Evolutionary conservation across 2,888 invertebrate genomes (phyloP), one percentile per base, ranked within the genome.

Genomic region (Teleogryllus oceanicus): DNA sequence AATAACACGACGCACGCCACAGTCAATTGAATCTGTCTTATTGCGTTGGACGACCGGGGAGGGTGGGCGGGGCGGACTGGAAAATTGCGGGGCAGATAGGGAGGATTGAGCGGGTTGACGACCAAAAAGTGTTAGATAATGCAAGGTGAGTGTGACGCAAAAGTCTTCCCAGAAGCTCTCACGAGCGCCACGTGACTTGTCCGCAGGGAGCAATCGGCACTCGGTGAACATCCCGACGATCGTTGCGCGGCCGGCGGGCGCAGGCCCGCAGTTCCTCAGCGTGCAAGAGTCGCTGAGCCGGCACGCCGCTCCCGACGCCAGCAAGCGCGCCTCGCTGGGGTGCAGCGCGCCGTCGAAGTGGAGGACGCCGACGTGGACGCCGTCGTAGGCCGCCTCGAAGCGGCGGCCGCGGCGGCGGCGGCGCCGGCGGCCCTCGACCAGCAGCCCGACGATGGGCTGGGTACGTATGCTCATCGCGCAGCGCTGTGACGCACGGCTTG

Each of bases 251-350:
- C 77, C 24, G 13, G 50, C n/a, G 5, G n/a, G 49, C 49, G 4
- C 24, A n/a, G 49, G 49, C 11, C 77, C 49, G 13, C 80, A 81
- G 49, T 82, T 81, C 18, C 75, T 79, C 62, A 90, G 89, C 81
- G 90, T 89, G 84, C 89, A 90, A 84, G 89, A 90, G 86, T 90
- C 89, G 81, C 86, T 89, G 84, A 88, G 89, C 86, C 88, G 89
- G 20, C 81, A 80, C 20, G 78, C 80, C 0, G 80, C 79, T 21
- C 78, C 74, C 84, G 89, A 89, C 83, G 86, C 90, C 77, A 88
- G 88, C 83, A 88, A 87, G 78, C 78, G 82, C 10, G 80, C 79
- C 74, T 82, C 82, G 18, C 75, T 82, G 18, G 79, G 16, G 78
- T 81, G 78, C 82, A 80, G 21, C 62, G 77, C n/a, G 77, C 80